These are phyloP conservation scores for Sebastes schlegelii DNA, from an alignment of 2,113 vertebrate species.

Conservation along the genomic window DNA sequence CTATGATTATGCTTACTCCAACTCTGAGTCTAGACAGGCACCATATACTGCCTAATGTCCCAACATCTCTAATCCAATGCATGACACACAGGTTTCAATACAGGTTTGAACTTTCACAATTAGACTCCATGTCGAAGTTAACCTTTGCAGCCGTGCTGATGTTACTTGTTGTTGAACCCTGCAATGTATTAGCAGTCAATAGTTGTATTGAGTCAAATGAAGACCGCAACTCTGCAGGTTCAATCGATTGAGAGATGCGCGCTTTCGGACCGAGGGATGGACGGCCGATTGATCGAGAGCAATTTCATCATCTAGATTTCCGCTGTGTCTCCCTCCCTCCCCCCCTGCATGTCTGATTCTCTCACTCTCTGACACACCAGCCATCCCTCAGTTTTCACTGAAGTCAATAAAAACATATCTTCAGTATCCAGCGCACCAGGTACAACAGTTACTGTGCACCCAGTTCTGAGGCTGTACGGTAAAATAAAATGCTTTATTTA, in stretches of 20 bases:
- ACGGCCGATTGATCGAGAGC: slow-evolving; percentile 16
- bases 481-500: slow-evolving; percentile 3
- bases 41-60: too few species aligned
- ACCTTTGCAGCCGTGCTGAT: neutral
- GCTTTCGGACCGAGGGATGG: neutral
- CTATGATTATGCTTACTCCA: too few species aligned
- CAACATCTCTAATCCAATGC: too few species aligned
- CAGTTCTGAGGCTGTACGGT: neutral
- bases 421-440: neutral
- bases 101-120: too few species aligned
- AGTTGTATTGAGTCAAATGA: neutral
- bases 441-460: neutral
- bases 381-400: slow-evolving; percentile 15
- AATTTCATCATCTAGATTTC: slow-evolving; percentile 35
- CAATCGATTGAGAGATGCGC: neutral
- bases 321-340: neutral
- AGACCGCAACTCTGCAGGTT: slow-evolving; percentile 1
- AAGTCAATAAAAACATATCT: slow-evolving; percentile 27
- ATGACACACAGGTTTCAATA: too few species aligned
- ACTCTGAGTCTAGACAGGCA: too few species aligned
- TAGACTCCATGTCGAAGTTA: neutral
- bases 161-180: neutral
- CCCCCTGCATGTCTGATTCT: neutral
- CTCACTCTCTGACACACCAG: slow-evolving; percentile 16
- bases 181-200: neutral